phyloP scores from a whole-genome alignment of 2,797 vertebrate species.

The Muraenolepis orangiensis region DNA sequence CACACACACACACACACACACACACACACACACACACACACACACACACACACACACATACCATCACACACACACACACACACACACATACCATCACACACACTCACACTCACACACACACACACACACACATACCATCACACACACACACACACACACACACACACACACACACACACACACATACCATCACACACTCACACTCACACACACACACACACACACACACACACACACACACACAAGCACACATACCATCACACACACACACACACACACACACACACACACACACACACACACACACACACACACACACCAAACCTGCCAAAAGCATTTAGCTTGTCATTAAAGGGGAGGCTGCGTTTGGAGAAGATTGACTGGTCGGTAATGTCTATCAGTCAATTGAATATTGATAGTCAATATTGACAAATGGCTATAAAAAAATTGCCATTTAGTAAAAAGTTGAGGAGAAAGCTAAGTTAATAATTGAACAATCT shows the following conservation, averaged over 20 bases:
- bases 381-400: too few relatives aligned
- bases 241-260: background rate
- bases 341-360: background rate
- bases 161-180: constrained; percentile 14
- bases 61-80: constrained; percentile 10
- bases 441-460: background rate
- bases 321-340: background rate
- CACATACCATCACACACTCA: too few relatives aligned
- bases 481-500: background rate
- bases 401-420: background rate
- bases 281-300: background rate
- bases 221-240: background rate
- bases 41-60: background rate
- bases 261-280: too few relatives aligned
- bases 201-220: constrained; percentile 1
- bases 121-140: constrained; percentile 3
- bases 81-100: too few relatives aligned
- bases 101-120: too few relatives aligned
- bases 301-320: background rate
- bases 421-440: background rate
- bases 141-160: background rate
- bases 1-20: background rate
- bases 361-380: constrained; percentile 4
- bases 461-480: background rate
- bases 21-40: too few relatives aligned